These are phyloP conservation scores for Acheta domesticus DNA, from an alignment of 2,888 invertebrate species.

Conservation along the genomic window DNA sequence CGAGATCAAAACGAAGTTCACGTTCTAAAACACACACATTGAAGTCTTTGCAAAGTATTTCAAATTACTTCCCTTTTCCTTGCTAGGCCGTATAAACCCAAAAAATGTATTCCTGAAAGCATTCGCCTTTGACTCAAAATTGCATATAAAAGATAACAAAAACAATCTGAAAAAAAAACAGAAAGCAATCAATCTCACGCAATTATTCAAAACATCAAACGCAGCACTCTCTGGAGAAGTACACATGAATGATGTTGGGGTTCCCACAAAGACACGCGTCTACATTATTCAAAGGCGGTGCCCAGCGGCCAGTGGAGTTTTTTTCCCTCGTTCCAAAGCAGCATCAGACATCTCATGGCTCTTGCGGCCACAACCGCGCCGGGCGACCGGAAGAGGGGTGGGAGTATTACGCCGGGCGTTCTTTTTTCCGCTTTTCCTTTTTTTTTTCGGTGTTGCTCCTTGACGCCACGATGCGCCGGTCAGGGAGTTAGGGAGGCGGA, in stretches of 20 bases:
- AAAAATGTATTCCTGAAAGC: neutral
- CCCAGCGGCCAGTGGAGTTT: neutral
- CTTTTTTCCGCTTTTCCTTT: no score
- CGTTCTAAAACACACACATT: no score
- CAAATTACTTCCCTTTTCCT: neutral
- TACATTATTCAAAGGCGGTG: neutral
- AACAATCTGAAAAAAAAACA: neutral
- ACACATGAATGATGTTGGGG: neutral
- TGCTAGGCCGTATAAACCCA: neutral
- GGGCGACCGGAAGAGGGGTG: no score
- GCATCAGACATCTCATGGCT: no score
- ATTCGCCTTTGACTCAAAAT: no score
- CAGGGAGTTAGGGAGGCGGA: no score
- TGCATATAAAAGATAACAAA: neutral
- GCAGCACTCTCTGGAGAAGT: neutral
- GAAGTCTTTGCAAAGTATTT: no score
- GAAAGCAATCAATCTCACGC: neutral
- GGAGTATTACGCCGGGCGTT: no score
- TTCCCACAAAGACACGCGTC: neutral
- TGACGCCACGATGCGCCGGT: no score
- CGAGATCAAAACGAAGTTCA: no score
- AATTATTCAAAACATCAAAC: slow-evolving; percentile 18
- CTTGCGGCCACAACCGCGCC: no score
- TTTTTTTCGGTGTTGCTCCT: no score
- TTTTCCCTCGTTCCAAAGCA: neutral